A percentile compares a stretch with the other conserved stretches of the same genome.
Evolutionary conservation across 1,140 invertebrate genomes (phyloP).

Genomic region (roundworm (Caenorhabditis elegans)): DNA sequence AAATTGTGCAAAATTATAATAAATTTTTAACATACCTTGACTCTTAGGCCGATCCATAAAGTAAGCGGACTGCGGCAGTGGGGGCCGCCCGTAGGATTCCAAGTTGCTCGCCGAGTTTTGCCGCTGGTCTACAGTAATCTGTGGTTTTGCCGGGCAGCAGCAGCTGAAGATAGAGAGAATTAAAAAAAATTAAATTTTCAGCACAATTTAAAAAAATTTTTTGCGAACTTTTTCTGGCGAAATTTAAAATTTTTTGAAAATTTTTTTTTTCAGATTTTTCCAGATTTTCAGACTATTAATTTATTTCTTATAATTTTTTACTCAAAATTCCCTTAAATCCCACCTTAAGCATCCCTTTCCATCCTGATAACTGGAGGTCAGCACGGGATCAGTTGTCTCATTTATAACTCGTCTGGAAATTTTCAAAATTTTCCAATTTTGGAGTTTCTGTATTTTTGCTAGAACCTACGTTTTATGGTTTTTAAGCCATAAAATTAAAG

Average conservation of each 20-base stretch:
- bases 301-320: no score
- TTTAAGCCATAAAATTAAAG: background rate
- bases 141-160: background rate
- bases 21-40: no score
- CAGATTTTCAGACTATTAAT: no score
- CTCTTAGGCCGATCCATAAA: background rate
- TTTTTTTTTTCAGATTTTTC: background rate
- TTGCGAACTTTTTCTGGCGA: no score
- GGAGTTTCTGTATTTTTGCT: background rate
- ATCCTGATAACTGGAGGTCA: background rate
- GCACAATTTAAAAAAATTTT: no score
- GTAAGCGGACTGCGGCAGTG: background rate
- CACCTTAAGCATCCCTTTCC: background rate
- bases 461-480: background rate
- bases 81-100: background rate
- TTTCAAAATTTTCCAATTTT: background rate
- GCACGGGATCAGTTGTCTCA: background rate
- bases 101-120: slow-evolving; percentile 17
- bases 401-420: background rate
- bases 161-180: background rate
- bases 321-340: background rate
- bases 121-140: background rate
- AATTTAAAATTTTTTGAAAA: background rate
- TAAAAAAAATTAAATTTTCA: no score
- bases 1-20: no score